phyloP scores from a whole-genome alignment of 2,888 invertebrate genomes.

The Cryptus armator region DNA sequence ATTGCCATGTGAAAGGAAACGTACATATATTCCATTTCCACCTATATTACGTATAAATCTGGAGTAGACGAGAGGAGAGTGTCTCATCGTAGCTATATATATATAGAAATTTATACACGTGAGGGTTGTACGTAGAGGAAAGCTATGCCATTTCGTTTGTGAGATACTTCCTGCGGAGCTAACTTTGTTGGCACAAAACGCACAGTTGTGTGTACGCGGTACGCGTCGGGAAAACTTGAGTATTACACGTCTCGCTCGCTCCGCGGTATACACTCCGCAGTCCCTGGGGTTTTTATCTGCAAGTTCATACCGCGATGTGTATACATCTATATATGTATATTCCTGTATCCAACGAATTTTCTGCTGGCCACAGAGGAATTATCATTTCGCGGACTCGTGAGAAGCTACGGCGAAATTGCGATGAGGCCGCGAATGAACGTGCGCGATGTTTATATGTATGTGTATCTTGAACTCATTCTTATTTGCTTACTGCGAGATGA shows the following conservation, averaged over 20 bases:
- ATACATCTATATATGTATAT: slow-evolving; percentile 27
- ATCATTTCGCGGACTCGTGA: slow-evolving; percentile 53
- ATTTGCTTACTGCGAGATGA: slow-evolving; percentile 34
- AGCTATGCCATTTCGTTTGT: slow-evolving; percentile 48
- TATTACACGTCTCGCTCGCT: slow-evolving; percentile 56
- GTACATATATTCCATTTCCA: slow-evolving; percentile 53
- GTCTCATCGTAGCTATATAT: slow-evolving; percentile 27
- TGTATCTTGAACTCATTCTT: slow-evolving; percentile 57
- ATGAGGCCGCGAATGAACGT: slow-evolving; percentile 49
- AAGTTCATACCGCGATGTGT: not conserved
- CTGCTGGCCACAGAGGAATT: slow-evolving; percentile 47
- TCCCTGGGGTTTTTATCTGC: slow-evolving; percentile 59
- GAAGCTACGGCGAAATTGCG: slow-evolving; percentile 45
- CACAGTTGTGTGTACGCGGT: slow-evolving; percentile 29
- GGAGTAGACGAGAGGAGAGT: slow-evolving; percentile 38
- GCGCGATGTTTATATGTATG: not conserved
- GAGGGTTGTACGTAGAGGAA: not conserved
- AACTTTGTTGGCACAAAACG: slow-evolving; percentile 62
- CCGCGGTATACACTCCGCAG: slow-evolving; percentile 2
- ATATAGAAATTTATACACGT: not conserved
- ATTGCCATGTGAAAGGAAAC: slow-evolving; percentile 49
- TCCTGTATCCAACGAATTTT: slow-evolving; percentile 35
- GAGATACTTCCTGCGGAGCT: slow-evolving; percentile 48
- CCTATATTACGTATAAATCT: slow-evolving; percentile 66
- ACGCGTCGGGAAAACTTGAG: slow-evolving; percentile 61